phyloP scores from a whole-genome alignment of 2,113 vertebrate species.

The Anthoscopus minutus region DNA sequence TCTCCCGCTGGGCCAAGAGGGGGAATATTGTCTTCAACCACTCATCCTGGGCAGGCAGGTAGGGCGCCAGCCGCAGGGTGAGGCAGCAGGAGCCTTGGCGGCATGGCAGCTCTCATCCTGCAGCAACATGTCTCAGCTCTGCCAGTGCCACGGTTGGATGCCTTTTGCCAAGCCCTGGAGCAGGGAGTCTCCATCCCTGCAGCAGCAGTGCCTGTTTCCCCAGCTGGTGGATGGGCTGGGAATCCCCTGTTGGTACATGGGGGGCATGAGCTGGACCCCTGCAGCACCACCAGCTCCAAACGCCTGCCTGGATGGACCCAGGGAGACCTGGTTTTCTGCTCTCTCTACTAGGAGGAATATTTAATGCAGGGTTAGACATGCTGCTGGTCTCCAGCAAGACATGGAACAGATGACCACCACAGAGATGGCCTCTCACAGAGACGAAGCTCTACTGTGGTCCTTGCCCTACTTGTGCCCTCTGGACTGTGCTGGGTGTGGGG shows the following conservation, averaged over 20 bases:
- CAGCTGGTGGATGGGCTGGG: not conserved
- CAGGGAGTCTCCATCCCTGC: fast-evolving
- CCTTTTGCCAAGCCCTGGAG: not conserved
- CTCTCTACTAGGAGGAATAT: not conserved
- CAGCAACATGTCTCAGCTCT: fast-evolving
- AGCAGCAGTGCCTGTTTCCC: not conserved
- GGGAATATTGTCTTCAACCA: conserved; percentile 80
- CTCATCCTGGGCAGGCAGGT: conserved; percentile 73
- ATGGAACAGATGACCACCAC: too few species aligned
- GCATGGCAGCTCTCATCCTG: not conserved
- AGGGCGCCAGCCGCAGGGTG: fast-evolving
- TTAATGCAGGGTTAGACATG: not conserved
- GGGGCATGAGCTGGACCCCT: not conserved
- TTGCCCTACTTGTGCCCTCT: not conserved
- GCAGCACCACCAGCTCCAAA: not conserved
- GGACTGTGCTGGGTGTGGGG: not conserved
- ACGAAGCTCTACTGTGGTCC: not conserved
- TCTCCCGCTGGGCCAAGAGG: conserved; percentile 86
- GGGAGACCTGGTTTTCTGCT: not conserved
- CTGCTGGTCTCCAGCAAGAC: not conserved
- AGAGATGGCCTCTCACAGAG: not conserved
- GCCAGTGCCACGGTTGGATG: fast-evolving
- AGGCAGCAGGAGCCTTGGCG: fast-evolving
- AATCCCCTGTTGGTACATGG: fast-evolving
- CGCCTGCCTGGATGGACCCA: fast-evolving